A percentile compares a stretch with the other conserved stretches of the same genome.
phyloP scores from a whole-genome alignment of 2,113 vertebrate genomes.

The Dromiciops gliroides region DNA sequence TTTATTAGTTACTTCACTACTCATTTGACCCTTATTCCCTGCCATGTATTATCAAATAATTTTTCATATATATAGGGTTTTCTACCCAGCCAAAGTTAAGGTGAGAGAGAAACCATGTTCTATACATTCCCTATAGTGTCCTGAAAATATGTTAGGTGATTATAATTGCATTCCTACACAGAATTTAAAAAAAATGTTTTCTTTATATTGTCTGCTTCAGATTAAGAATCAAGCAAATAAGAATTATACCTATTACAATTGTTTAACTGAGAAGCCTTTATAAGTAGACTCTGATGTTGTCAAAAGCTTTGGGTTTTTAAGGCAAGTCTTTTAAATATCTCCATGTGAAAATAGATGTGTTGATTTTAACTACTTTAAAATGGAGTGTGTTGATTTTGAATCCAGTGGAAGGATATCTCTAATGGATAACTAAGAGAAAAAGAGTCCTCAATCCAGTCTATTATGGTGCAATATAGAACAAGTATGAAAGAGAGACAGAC shows the following conservation, averaged over 20 bases:
- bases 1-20: neutral
- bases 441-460: too few species aligned
- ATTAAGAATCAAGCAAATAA: constrained; percentile 5
- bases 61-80: neutral
- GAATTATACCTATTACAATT: neutral
- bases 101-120: neutral
- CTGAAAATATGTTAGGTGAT: neutral
- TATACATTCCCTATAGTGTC: neutral
- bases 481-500: constrained; percentile 6
- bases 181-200: neutral
- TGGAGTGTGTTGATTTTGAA: too few species aligned
- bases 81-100: neutral
- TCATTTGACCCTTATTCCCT: neutral
- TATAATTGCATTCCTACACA: neutral
- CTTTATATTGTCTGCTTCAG: neutral
- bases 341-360: neutral
- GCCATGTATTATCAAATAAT: neutral
- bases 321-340: neutral
- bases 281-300: neutral
- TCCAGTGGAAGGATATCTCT: too few species aligned
- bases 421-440: too few species aligned
- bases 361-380: constrained; percentile 18
- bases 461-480: neutral
- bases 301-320: neutral
- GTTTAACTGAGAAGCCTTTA: neutral